These are phyloP conservation scores for Melitaea athalia DNA, from an alignment of 2,888 invertebrate genomes.

Conservation along the genomic window DNA sequence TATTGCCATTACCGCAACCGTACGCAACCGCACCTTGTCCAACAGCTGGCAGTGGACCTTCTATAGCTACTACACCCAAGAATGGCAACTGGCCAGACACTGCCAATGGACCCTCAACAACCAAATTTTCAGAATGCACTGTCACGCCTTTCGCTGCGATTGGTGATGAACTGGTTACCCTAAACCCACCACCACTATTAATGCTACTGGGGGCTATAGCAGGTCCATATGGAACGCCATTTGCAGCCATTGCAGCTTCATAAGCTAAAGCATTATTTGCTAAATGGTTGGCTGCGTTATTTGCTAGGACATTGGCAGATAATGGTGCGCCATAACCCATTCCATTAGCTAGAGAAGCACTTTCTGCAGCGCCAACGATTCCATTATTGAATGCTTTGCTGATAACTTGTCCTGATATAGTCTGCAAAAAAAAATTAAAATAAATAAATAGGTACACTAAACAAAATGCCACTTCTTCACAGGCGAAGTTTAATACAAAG, in stretches of 20 bases:
- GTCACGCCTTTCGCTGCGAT: conserved; percentile 42
- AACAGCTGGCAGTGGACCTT: conserved; percentile 48
- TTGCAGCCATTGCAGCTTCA: conserved; percentile 11
- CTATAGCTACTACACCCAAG: conserved; percentile 48
- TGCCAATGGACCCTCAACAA: conserved; percentile 44
- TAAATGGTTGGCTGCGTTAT: neutral
- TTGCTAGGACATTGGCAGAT: conserved; percentile 13
- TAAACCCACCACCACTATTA: conserved; percentile 39
- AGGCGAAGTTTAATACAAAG: too few species aligned
- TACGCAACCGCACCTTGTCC: conserved; percentile 49
- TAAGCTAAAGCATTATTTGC: conserved; percentile 12
- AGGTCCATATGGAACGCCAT: conserved; percentile 9
- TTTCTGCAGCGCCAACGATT: conserved; percentile 21
- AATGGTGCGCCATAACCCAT: conserved; percentile 10
- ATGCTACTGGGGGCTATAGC: conserved; percentile 17
- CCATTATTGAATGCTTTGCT: conserved; percentile 9
- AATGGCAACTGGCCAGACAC: conserved; percentile 45
- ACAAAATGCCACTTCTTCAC: too few species aligned
- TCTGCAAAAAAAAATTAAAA: neutral
- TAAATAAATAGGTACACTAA: too few species aligned
- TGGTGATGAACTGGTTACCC: conserved; percentile 43
- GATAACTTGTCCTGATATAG: conserved; percentile 21
- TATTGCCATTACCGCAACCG: conserved; percentile 41
- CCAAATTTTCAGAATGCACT: conserved; percentile 42
- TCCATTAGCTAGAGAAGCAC: conserved; percentile 6